Evolutionary conservation across 2,888 invertebrate species (phyloP).

Genomic region (Sarcophaga subvicina): DNA sequence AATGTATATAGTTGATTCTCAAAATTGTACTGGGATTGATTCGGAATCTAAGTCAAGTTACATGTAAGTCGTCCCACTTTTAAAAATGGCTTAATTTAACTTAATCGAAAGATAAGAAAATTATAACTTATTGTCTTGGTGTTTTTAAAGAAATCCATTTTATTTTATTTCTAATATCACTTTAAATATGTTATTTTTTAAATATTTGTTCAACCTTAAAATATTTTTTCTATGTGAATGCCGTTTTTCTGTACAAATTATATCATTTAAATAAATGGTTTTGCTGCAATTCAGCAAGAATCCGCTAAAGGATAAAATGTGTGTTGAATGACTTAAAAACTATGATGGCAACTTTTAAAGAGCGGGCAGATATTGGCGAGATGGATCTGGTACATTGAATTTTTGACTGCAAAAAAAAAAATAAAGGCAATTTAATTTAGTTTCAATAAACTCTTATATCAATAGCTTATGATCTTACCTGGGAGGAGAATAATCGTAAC

Average conservation of each 20-base stretch:
- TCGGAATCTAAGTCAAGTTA: no score
- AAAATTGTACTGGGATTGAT: no score
- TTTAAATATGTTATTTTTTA: conserved; percentile 43
- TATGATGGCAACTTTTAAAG: conserved; percentile 71
- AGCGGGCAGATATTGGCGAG: conserved; percentile 75
- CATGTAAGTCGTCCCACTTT: no score
- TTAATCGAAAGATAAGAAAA: no score
- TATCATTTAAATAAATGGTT: conserved; percentile 51
- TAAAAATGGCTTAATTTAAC: no score
- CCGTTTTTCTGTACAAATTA: conserved; percentile 46
- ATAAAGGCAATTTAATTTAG: not conserved
- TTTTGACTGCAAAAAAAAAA: conserved; percentile 52
- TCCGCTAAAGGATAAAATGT: conserved; percentile 48
- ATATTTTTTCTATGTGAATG: conserved; percentile 56
- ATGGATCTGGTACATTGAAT: conserved; percentile 68
- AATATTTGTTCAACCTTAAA: conserved; percentile 50
- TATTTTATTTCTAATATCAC: conserved; percentile 66
- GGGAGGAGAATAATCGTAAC: conserved; percentile 76
- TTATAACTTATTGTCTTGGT: not conserved
- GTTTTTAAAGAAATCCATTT: conserved; percentile 57
- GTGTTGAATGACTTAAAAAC: conserved; percentile 58
- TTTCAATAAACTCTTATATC: conserved; percentile 15
- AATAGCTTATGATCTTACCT: conserved; percentile 66
- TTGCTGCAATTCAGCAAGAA: conserved; percentile 50
- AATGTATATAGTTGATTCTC: no score